Conservation (phyloP, 2,113 vertebrate species). For the Siniperca chuatsi region DNA sequence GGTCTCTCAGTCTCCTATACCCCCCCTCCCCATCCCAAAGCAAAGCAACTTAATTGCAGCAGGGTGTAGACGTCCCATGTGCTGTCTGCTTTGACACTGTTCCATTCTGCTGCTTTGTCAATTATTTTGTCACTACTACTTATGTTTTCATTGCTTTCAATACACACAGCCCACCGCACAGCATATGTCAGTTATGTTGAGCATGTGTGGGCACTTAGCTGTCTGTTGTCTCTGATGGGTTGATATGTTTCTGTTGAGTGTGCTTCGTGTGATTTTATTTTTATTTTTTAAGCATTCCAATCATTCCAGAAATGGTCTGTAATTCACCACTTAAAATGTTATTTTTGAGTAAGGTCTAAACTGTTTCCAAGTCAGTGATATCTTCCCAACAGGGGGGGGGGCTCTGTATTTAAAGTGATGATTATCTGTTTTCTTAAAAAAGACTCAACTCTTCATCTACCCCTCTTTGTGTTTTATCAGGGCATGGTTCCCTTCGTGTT, state of each 20-base stretch:
- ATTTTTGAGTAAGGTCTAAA: neutral
- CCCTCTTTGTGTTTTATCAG: conserved; percentile 70
- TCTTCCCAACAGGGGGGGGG: too few relatives aligned
- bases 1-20: conserved; percentile 21
- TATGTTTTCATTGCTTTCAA: conserved; percentile 38
- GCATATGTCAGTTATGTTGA: conserved; percentile 27
- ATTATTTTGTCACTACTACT: conserved; percentile 38
- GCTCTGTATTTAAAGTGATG: neutral
- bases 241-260: conserved; percentile 25
- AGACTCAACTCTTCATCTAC: neutral
- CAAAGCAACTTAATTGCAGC: conserved; percentile 28
- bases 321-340: conserved; percentile 5
- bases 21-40: conserved; percentile 8
- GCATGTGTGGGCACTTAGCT: conserved; percentile 25
- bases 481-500: conserved; percentile 95
- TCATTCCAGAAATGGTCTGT: conserved; percentile 6
- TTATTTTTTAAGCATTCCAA: neutral
- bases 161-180: conserved; percentile 23
- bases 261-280: neutral
- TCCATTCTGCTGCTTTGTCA: conserved; percentile 43
- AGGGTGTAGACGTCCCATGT: conserved; percentile 28
- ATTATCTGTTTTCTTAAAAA: neutral
- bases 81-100: conserved; percentile 48
- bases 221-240: conserved; percentile 23
- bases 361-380: neutral